A percentile compares a stretch with the other conserved stretches of the same genome.
Evolutionary conservation across 37 sponge, comb jelly and placozoan genomes (phyloP).

Genomic region (Tethya wilhelma): DNA sequence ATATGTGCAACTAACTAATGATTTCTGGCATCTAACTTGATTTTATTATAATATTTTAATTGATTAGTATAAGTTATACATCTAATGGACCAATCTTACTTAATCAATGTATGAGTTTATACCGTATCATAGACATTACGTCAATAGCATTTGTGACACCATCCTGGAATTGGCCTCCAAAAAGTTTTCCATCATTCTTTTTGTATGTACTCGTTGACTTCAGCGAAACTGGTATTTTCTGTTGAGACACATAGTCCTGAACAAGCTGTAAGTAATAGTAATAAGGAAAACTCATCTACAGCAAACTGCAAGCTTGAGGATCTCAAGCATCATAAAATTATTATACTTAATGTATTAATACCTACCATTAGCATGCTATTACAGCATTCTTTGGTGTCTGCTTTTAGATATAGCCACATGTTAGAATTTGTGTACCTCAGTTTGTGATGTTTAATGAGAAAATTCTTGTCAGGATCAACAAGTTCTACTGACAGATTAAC

Average conservation of each 20-base stretch:
- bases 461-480: constrained; percentile 16
- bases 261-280: not conserved
- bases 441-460: constrained; percentile 19
- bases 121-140: constrained; percentile 33
- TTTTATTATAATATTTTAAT: too few relatives aligned
- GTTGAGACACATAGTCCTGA: not conserved
- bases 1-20: too few relatives aligned
- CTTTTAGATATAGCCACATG: not conserved
- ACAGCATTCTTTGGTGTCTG: not conserved
- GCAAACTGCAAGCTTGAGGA: not conserved
- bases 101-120: not conserved
- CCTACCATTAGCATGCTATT: not conserved
- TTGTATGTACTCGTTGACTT: constrained; percentile 30
- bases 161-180: constrained; percentile 48
- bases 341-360: not conserved
- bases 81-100: not conserved
- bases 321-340: not conserved
- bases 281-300: too few relatives aligned
- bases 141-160: constrained; percentile 47
- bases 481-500: constrained; percentile 15
- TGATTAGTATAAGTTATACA: too few relatives aligned
- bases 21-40: too few relatives aligned
- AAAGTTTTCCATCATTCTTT: constrained; percentile 44
- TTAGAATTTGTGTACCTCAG: constrained; percentile 13
- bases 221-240: too few relatives aligned